Percentiles rank a stretch among this genome's conserved stretches.
phyloP scores from a whole-genome alignment of 2,797 vertebrate genomes.

The Falco peregrinus region DNA sequence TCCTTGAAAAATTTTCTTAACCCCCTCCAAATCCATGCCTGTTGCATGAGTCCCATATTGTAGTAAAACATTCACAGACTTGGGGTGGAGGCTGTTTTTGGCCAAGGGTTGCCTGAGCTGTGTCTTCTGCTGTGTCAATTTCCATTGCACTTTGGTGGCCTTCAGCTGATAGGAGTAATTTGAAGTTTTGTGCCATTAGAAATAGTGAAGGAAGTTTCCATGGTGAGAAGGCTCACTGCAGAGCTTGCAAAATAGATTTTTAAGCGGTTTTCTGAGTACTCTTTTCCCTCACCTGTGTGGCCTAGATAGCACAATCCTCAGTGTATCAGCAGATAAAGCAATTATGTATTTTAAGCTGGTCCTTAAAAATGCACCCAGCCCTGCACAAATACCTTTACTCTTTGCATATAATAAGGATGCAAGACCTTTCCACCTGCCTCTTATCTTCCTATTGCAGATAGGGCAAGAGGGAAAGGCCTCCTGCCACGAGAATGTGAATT shows the following conservation, averaged over 20 bases:
- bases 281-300: neutral
- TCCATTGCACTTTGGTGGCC: neutral
- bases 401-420: neutral
- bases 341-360: slow-evolving; percentile 5
- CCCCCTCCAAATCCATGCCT: neutral
- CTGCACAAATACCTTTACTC: neutral
- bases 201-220: neutral
- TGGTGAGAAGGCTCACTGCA: neutral
- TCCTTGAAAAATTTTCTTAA: neutral
- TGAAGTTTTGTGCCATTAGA: neutral
- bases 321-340: slow-evolving; percentile 24
- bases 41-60: neutral
- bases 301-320: neutral
- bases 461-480: neutral
- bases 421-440: neutral
- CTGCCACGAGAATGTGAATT: neutral
- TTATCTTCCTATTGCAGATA: slow-evolving; percentile 51
- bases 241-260: neutral
- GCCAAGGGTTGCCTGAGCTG: neutral
- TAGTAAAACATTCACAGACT: neutral
- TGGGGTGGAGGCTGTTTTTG: neutral
- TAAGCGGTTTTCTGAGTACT: neutral
- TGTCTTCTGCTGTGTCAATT: neutral
- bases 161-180: neutral
- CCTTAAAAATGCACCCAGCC: slow-evolving; percentile 4